Evolutionary conservation across 2,888 invertebrate species (phyloP), one percentile per base, ranked within the genome.

Genomic region (Chrysodeixis includens): DNA sequence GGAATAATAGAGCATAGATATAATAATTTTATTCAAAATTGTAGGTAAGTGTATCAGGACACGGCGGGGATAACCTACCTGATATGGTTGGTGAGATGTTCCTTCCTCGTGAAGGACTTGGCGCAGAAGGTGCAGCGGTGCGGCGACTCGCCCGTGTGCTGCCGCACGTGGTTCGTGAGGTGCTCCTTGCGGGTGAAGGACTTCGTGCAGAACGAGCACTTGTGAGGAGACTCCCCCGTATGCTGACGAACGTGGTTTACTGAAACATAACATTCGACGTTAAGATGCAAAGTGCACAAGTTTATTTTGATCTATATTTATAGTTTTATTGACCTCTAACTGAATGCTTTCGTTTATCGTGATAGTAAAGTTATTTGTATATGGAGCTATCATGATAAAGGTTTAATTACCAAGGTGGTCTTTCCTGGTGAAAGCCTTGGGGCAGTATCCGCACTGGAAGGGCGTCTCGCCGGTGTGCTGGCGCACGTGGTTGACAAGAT

Each of bases 71-170:
- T 10, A 49, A 32, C 57, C 9, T 83, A 95, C 93, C 97, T 96
- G 89, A 98, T 97, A 87, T 98, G 98, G 91, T 97, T 98, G 76
- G 97, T 98, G 77, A 98, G 96, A 91, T 98, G 98, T 89, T 98
- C 98, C 92, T 98, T 98, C 81, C 98, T 96, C 1, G 98, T 98
- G 92, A 98, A 98, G 46, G 97, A 97, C 89, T 98, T 98, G 79
- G 97, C 96, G 95, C 98, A 98, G 92, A 97, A 98, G 83, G 97
- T 97, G 89, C 98, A 98, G 75, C 97, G 96, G 86, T 98, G 98
- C 68, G 98, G 98, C 80, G 98, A 98, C 92, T 98, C 98, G 83
- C 98, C 98, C 53, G 98, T 98, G 91, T 98, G 98, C 89, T 98
- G 98, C 61, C 98, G 96, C 89, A 98, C 97, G 92, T 98, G 98